Conservation (phyloP, 2,113 vertebrate species). For the Gorsachius goisagi region DNA sequence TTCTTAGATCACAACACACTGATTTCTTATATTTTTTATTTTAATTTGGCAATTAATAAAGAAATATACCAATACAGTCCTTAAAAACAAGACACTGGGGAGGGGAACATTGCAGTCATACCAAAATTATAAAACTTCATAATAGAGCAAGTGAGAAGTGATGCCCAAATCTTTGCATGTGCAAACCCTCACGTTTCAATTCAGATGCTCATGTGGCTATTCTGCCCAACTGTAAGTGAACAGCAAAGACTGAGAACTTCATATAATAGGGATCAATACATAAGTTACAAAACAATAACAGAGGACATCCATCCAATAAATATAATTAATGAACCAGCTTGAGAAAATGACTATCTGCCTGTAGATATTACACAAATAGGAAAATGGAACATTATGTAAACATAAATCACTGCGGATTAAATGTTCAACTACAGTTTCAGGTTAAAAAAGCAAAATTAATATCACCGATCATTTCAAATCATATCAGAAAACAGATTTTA, state of each 20-base stretch:
- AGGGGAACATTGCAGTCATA: not conserved
- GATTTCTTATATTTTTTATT: not conserved
- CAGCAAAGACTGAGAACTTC: not conserved
- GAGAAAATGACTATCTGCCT: conserved; percentile 26
- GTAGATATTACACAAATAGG: conserved; percentile 33
- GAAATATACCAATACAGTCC: not conserved
- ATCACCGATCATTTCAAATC: conserved; percentile 38
- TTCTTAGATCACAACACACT: not conserved
- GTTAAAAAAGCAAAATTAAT: conserved; percentile 49
- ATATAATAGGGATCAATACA: conserved; percentile 5
- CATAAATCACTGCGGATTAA: conserved; percentile 52
- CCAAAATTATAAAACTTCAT: not conserved
- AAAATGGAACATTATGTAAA: conserved; percentile 45
- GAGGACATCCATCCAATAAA: conserved; percentile 45
- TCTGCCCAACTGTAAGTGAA: not conserved
- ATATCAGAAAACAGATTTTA: conserved; percentile 44
- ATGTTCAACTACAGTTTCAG: conserved; percentile 34
- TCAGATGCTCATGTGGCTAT: not conserved
- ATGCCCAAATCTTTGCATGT: not conserved
- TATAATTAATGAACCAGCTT: conserved; percentile 46
- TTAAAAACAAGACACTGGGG: not conserved
- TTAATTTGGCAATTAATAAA: not conserved
- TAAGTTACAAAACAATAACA: conserved; percentile 39
- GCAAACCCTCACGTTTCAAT: not conserved
- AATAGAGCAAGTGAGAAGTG: not conserved